Conservation (phyloP, 2,888 invertebrate species). For the Tuberolachnus salignus region DNA sequence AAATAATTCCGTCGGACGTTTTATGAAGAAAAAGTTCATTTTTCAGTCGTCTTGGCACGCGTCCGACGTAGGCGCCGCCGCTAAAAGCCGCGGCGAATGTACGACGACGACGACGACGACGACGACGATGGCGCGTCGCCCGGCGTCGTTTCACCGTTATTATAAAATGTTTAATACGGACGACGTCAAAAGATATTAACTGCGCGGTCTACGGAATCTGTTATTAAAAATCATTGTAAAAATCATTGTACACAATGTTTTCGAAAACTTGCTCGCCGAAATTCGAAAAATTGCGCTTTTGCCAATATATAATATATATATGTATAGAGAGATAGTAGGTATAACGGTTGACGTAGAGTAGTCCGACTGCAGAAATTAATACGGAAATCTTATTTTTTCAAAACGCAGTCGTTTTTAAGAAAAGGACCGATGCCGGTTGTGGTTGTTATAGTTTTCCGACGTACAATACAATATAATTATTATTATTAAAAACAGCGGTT, state of each 20-base stretch:
- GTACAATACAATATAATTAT: too few species aligned
- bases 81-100: neutral
- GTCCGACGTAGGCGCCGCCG: constrained; percentile 23
- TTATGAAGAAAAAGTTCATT: constrained; percentile 12
- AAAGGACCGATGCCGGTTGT: too few species aligned
- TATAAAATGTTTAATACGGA: neutral
- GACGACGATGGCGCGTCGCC: neutral
- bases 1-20: constrained; percentile 16
- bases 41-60: constrained; percentile 39
- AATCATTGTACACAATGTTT: constrained; percentile 18
- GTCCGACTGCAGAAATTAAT: neutral
- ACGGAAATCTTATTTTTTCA: too few species aligned
- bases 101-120: too few species aligned
- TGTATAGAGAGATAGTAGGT: too few species aligned
- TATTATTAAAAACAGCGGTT: too few species aligned
- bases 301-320: too few species aligned
- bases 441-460: too few species aligned
- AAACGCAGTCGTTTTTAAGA: too few species aligned
- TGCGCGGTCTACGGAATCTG: neutral
- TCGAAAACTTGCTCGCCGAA: neutral
- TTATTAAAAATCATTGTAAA: neutral
- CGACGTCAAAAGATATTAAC: constrained; percentile 1
- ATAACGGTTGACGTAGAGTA: too few species aligned
- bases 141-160: constrained; percentile 26
- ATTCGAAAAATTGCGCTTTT: constrained; percentile 22